A percentile compares a stretch with the other conserved stretches of the same genome.
Conservation (phyloP, 2,888 invertebrate genomes). For the Malthinus flaveolus region DNA sequence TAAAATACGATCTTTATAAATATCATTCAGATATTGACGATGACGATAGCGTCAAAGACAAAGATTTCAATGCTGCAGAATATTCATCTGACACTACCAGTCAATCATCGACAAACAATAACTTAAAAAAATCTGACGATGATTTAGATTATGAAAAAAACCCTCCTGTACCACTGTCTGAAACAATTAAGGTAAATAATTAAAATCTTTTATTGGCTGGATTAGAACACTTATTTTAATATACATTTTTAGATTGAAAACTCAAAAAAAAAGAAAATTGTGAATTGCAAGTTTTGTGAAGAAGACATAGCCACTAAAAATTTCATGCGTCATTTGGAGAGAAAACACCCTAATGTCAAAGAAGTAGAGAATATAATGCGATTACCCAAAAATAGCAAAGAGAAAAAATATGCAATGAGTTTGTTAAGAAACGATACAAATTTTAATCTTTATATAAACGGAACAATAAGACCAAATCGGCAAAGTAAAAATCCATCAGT, state of each 20-base stretch:
- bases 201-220: neutral
- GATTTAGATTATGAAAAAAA: neutral
- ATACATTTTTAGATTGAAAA: constrained; percentile 5
- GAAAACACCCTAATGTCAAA: constrained; percentile 11
- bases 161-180: neutral
- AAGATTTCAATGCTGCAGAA: neutral
- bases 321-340: constrained; percentile 21
- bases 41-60: neutral
- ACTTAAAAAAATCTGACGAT: no score
- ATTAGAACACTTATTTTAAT: neutral
- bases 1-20: no score
- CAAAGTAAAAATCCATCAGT: neutral
- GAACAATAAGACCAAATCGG: constrained; percentile 18
- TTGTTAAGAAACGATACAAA: constrained; percentile 26
- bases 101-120: no score
- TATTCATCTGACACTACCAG: neutral
- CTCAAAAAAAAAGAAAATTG: neutral
- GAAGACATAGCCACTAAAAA: constrained; percentile 25
- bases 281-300: constrained; percentile 21
- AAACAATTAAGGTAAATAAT: neutral
- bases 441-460: constrained; percentile 25
- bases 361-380: constrained; percentile 17
- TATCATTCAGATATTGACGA: neutral
- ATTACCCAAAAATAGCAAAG: constrained; percentile 24
- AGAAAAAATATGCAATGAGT: constrained; percentile 16